These are phyloP conservation scores for Onychomys torridus DNA, from an alignment of 2,797 vertebrate species.

Conservation along the genomic window DNA sequence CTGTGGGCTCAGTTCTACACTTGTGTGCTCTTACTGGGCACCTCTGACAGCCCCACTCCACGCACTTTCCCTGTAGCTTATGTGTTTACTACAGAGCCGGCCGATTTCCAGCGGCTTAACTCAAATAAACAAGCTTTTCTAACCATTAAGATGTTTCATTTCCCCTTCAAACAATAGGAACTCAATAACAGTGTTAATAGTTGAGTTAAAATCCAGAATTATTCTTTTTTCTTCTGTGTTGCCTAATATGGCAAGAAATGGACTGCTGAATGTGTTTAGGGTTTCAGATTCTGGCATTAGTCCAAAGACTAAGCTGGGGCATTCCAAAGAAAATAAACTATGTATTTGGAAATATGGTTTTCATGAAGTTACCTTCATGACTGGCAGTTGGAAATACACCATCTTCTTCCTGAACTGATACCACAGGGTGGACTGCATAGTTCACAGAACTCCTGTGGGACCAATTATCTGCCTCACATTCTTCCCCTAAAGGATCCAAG, in stretches of 20 bases:
- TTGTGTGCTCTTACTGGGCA: neutral
- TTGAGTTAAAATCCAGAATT: neutral
- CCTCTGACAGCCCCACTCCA: constrained; percentile 41
- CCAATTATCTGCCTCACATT: neutral
- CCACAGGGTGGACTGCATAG: neutral
- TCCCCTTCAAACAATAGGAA: constrained; percentile 49
- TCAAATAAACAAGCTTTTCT: constrained; percentile 42
- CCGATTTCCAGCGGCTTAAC: constrained; percentile 23
- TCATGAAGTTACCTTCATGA: constrained; percentile 51
- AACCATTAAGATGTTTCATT: constrained; percentile 3
- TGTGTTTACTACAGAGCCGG: constrained; percentile 23
- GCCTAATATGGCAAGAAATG: constrained; percentile 62
- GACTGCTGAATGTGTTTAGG: neutral
- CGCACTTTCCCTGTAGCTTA: neutral
- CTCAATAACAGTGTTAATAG: neutral
- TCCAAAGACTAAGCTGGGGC: neutral
- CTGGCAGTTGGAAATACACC: constrained; percentile 3
- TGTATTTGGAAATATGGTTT: constrained; percentile 20
- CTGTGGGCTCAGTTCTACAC: neutral
- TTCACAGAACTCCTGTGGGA: neutral
- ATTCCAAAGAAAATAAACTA: constrained; percentile 58
- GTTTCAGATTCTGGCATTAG: neutral
- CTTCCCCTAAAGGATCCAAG: neutral
- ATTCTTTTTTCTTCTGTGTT: constrained; percentile 3
- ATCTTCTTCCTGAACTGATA: constrained; percentile 46